Base-by-base conservation (phyloP, 2,113 vertebrate species). In the Tetraodon nigroviridis region DNA sequence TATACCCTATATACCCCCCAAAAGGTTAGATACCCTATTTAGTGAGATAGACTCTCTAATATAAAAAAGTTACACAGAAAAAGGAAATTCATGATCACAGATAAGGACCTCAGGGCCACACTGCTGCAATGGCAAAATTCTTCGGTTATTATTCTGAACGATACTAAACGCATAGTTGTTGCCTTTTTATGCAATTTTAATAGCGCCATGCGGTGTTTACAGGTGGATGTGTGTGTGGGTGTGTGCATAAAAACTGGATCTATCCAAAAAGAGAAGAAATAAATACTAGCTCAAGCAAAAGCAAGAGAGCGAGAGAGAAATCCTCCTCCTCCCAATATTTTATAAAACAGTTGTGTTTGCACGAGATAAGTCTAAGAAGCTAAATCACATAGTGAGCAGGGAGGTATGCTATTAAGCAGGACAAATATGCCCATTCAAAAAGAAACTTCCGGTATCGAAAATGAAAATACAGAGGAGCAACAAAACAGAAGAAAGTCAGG, bases 371-470 rank as follows among this genome's bases (percentile, higher is more conserved):
- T 82, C 75, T 81, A 69, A 75, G 78, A 73, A 81, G 86, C 84
- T 86, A 81, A 87, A 88, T 89, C 83, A 86, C 76, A 81, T 69
- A 73, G 77, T 71, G 67, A 84, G 86, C 69, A 73, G 82, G 82
- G 78, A 84, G 81, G 87, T 81, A 80, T 81, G 84, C 83, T 86
- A 90, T 90, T 91, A 90, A 88, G 86, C 87, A 87, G 87, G 88
- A 90, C 88, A 90, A 89, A 90, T 89, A 88, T 88, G 88, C 85
- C 86, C 87, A 90, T 89, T 90, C 86, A 90, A 88, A 90, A 81
- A 86, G 82, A 81, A 85, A 89, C 86, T 86, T 88, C 79, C 84
- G 7, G 24, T 6, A 6, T 27, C 4, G 24, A 27, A 27, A 84
- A 85, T 79, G 83, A 73, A 84, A 86, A 86, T 72, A 70, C 51